Base-by-base conservation (phyloP, 2,797 vertebrate genomes). In the Sebastiscus albofasciatus region DNA sequence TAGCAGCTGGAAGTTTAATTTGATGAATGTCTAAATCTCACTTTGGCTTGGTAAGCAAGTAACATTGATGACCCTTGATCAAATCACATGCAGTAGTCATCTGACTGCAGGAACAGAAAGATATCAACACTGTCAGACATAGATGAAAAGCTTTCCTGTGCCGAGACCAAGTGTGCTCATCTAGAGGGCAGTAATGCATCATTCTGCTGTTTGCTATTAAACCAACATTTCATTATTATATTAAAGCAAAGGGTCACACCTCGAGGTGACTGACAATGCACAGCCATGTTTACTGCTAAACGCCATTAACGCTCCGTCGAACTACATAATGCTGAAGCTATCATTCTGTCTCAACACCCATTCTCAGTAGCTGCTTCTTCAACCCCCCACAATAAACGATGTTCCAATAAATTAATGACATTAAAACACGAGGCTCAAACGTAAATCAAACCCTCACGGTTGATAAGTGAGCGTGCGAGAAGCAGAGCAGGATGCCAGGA, bases 391-490 rank as follows among this genome's bases (percentile, higher is more conserved):
- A 22, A n/a, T 27, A 60, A 67, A 59, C 34, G 62, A 29, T n/a
- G 46, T 54, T 69, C 26, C 26, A 55, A 69, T 55, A 75, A 76
- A 72, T 52, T 5, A 27, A 29, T 29, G 34, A n/a, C 18, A 0
- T 33, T 14, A 5, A 33, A 72, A 61, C 36, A 20, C 1, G 20
- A 10, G 18, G 36, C 16, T 55, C 20, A 20, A 31, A 64, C 65
- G 70, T 64, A 16, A 84, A 79, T 34, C 67, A 65, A 75, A 75
- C 46, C 64, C 46, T 59, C 27, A 33, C 65, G 33, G 70, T 49
- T 49, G 81, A 83, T 77, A 72, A 79, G 59, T 72, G 67, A 59
- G 72, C 10, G 29, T 75, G 78, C 64, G 71, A 65, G 67, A 83
- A 77, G 67, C 33, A 26, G 27, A 71, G 58, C 80, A 6, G 3